Conservation (phyloP, 1,140 invertebrate species). For the Lutraria rhynchaena region DNA sequence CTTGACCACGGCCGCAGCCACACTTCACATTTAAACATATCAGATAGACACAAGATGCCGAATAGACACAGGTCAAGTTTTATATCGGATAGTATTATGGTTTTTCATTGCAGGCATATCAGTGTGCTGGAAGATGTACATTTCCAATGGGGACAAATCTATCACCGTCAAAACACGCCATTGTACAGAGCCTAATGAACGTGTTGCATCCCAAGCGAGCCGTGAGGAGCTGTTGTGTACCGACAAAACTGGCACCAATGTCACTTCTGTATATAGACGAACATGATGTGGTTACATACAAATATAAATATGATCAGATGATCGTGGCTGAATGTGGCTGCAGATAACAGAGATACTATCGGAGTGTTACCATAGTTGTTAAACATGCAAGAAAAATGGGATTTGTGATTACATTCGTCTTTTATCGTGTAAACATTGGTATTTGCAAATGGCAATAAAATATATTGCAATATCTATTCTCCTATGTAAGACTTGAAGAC, state of each 20-base stretch:
- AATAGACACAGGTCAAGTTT: no score
- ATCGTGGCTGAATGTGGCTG: constrained; percentile 87
- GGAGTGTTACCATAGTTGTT: no score
- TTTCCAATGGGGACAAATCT: constrained; percentile 95
- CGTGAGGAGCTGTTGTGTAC: constrained; percentile 86
- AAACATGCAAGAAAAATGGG: no score
- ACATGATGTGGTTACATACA: constrained; percentile 85
- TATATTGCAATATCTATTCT: no score
- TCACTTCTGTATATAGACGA: constrained; percentile 87
- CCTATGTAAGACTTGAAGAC: no score
- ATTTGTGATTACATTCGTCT: no score
- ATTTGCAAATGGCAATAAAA: no score
- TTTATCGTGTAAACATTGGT: no score
- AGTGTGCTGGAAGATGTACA: constrained; percentile 96
- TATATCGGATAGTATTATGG: background rate
- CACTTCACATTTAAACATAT: no score
- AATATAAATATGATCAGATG: constrained; percentile 87
- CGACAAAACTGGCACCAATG: constrained; percentile 85
- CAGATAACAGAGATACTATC: constrained; percentile 84
- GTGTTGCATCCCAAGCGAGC: constrained; percentile 90
- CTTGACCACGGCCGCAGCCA: no score
- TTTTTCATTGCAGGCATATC: constrained; percentile 87
- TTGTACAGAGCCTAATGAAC: constrained; percentile 97
- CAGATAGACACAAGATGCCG: no score
- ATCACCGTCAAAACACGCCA: constrained; percentile 99